Conservation (phyloP, 2,888 invertebrate species). For the Barypeithes pellucidus region DNA sequence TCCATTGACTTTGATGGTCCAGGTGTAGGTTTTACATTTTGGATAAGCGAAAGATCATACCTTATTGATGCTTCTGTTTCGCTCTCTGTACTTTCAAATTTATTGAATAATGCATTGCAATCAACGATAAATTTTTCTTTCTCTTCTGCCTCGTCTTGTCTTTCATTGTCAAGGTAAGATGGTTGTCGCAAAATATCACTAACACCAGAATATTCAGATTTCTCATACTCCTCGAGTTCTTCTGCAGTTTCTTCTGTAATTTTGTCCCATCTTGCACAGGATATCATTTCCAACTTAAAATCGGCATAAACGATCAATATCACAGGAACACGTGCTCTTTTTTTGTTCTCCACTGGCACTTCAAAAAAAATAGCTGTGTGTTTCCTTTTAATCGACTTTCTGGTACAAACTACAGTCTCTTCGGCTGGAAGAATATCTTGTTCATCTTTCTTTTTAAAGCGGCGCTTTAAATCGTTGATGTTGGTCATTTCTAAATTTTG, state of each 20-base stretch:
- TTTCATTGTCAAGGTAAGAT: not conserved
- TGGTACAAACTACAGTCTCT: not conserved
- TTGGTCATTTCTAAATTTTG: not conserved
- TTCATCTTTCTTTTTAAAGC: too few species aligned
- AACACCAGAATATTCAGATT: not conserved
- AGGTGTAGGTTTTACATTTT: not conserved
- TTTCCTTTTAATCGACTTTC: not conserved
- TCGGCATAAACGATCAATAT: not conserved
- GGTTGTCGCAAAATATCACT: not conserved
- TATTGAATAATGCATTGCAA: not conserved
- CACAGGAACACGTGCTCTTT: not conserved
- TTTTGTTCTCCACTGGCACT: not conserved
- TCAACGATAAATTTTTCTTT: not conserved
- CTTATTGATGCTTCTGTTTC: not conserved
- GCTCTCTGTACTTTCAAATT: not conserved
- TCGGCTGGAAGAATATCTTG: too few species aligned
- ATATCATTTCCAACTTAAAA: constrained; percentile 1
- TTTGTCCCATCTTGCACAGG: constrained; percentile 4
- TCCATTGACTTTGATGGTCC: not conserved
- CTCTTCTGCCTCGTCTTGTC: not conserved
- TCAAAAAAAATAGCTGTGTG: not conserved
- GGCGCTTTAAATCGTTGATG: not conserved
- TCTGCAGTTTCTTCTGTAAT: constrained; percentile 19
- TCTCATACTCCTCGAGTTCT: constrained; percentile 18
- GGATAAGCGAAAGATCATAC: not conserved